Evolutionary conservation across 2,113 vertebrate species (phyloP).

Genomic region (Megaptera novaeangliae): DNA sequence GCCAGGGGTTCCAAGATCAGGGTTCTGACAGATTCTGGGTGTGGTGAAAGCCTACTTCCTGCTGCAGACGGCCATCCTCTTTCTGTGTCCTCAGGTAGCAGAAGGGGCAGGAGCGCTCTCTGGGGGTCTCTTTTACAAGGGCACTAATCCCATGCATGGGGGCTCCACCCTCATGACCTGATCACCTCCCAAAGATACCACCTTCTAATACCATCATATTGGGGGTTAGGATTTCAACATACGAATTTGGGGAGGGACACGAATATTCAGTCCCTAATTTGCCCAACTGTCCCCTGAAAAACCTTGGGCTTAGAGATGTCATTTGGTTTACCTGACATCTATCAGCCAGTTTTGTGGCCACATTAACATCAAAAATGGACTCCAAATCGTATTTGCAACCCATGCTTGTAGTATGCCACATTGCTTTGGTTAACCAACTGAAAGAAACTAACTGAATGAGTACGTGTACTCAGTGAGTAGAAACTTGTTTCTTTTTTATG

Average conservation of each 20-base stretch:
- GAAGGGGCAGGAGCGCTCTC: not conserved
- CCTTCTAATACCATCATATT: not conserved
- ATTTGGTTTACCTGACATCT: not conserved
- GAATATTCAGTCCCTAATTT: not conserved
- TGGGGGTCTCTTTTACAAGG: not conserved
- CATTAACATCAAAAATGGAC: not conserved
- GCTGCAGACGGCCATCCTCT: not conserved
- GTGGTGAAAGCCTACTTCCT: not conserved
- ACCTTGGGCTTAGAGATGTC: not conserved
- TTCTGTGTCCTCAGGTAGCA: not conserved
- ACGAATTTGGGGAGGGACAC: not conserved
- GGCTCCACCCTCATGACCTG: not conserved
- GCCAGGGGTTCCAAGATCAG: not conserved
- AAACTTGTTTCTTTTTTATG: not conserved
- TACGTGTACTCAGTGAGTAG: not conserved
- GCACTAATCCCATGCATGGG: not conserved
- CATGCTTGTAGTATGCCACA: not conserved
- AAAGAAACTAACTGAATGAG: not conserved
- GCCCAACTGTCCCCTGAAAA: not conserved
- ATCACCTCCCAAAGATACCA: not conserved
- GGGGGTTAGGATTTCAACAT: not conserved
- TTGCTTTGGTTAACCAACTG: not conserved
- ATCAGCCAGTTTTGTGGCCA: not conserved
- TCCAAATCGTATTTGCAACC: not conserved
- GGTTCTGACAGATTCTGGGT: not conserved